Evolutionary conservation across 2,888 invertebrate genomes (phyloP).

Genomic region (Chloroclystis v-ata): DNA sequence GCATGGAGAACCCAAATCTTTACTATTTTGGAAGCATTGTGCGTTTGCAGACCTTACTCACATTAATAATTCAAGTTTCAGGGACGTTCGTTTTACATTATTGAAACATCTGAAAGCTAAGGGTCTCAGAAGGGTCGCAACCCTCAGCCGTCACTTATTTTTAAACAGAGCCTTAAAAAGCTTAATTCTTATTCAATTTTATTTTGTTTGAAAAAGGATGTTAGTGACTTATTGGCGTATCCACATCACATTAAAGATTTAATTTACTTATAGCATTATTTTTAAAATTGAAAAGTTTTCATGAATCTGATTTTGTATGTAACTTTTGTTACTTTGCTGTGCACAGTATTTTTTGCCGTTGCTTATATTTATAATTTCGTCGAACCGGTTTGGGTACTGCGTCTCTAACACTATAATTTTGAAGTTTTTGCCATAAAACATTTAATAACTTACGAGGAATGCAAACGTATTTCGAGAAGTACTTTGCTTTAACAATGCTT

Average conservation of each 20-base stretch:
- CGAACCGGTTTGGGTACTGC: not conserved
- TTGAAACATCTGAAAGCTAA: conserved; percentile 11
- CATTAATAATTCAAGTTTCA: conserved; percentile 10
- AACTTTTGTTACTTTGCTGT: no score
- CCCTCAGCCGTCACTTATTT: no score
- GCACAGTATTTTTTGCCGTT: conserved; percentile 2
- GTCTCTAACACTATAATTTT: conserved; percentile 8
- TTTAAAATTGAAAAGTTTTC: no score
- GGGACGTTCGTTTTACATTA: conserved; percentile 8
- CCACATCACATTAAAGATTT: no score
- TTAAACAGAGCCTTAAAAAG: no score
- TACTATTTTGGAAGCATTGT: not conserved
- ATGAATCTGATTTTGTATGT: no score
- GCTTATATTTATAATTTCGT: not conserved
- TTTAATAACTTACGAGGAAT: not conserved
- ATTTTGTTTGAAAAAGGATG: no score
- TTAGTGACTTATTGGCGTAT: no score
- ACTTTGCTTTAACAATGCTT: not conserved
- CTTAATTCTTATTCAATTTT: no score
- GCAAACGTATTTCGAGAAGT: not conserved
- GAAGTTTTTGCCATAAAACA: conserved; percentile 1
- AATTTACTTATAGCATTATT: no score
- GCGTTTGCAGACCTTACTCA: conserved; percentile 3
- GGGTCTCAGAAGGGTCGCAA: no score
- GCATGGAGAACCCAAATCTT: not conserved